phyloP scores from a whole-genome alignment of 2,113 vertebrate species.

The Sapajus apella region DNA sequence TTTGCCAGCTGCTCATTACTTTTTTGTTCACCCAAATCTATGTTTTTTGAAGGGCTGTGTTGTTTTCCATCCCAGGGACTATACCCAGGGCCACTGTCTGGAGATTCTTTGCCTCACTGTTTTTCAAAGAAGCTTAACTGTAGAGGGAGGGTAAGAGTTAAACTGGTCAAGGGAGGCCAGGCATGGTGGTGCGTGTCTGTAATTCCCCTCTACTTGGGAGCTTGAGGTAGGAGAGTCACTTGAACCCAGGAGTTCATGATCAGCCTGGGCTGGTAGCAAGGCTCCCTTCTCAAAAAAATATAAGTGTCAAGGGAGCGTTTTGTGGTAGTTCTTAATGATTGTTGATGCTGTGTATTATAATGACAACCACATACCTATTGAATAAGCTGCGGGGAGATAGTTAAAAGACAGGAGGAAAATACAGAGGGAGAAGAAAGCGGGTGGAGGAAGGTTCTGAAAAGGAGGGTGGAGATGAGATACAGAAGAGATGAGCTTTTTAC shows the following conservation, averaged over 20 bases:
- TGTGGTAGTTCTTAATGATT: not conserved
- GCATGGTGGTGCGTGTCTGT: not conserved
- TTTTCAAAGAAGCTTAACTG: constrained; percentile 11
- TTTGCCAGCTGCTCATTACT: not conserved
- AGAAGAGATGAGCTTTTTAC: not conserved
- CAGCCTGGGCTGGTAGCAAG: not conserved
- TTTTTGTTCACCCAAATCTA: not conserved
- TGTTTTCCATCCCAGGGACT: not conserved
- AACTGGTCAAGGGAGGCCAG: not conserved
- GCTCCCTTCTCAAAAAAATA: not conserved
- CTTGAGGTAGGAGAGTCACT: not conserved
- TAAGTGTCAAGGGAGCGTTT: not conserved
- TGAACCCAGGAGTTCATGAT: not conserved
- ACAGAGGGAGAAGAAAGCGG: not conserved
- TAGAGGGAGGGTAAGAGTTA: not conserved
- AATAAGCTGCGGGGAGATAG: not conserved
- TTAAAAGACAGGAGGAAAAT: not conserved
- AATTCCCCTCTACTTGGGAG: not conserved
- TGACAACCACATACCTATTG: not conserved
- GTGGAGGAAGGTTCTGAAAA: not conserved
- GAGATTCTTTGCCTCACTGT: not conserved
- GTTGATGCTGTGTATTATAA: not conserved
- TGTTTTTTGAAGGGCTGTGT: not conserved
- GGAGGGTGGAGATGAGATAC: not conserved
- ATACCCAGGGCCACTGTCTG: not conserved